Conservation (phyloP, 2,797 vertebrate species). For the Cirrhinus molitorella region DNA sequence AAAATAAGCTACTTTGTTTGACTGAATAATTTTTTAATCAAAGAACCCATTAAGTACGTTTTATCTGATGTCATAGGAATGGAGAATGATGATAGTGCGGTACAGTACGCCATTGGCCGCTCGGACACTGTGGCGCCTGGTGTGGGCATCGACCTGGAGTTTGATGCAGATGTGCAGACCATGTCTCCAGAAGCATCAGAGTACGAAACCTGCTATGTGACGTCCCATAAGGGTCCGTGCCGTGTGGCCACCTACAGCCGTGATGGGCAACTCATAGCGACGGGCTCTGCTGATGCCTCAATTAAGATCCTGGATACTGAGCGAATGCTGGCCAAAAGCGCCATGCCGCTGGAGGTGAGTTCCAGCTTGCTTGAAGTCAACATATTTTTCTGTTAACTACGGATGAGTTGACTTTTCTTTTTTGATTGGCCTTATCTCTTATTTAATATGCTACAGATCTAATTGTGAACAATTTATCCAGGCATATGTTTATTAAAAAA, state of each 20-base stretch:
- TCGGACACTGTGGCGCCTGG: constrained; percentile 95
- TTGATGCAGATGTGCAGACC: constrained; percentile 95
- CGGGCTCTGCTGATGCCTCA: constrained; percentile 95
- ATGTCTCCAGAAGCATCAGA: constrained; percentile 98
- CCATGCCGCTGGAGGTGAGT: constrained; percentile 96
- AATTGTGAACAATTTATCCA: neutral
- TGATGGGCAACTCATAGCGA: constrained; percentile 96
- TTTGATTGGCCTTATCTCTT: neutral
- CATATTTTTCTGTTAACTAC: neutral
- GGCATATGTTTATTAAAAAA: too few species aligned
- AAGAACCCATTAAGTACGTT: too few species aligned
- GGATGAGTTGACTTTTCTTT: too few species aligned
- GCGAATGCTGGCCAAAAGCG: constrained; percentile 97
- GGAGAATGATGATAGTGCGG: constrained; percentile 95
- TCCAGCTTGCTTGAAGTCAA: neutral
- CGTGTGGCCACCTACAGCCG: constrained; percentile 95
- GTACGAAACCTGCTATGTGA: constrained; percentile 98
- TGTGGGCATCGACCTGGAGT: constrained; percentile 96
- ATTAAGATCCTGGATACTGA: constrained; percentile 99
- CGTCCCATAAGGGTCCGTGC: constrained; percentile 96
- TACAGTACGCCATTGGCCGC: constrained; percentile 95
- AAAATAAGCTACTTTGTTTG: neutral
- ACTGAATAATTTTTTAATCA: neutral
- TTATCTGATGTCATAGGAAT: constrained; percentile 82
- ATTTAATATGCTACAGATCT: neutral